Evolutionary conservation across 2,888 invertebrate species (phyloP), one percentile per base, ranked within the genome.

Genomic region (Agrochola litura): DNA sequence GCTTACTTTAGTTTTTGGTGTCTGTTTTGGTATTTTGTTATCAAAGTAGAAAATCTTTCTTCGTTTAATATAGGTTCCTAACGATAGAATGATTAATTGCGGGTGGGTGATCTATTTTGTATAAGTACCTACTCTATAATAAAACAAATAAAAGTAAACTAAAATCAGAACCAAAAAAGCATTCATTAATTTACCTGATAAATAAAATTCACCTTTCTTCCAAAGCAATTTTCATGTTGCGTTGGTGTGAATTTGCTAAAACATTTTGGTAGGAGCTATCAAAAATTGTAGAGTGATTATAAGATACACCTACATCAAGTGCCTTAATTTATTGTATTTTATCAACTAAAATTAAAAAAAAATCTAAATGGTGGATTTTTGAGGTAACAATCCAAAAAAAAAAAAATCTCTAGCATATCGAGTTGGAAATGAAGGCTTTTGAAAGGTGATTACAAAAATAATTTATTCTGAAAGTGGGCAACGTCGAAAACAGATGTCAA

Each of bases 211-310:
- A 14, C n/a, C 25, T 37, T 41, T 10, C 0, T 12, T 9, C n/a
- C 8, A 49, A 77, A 58, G 9, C 0, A 9, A 41, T 43, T 10
- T 43, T n/a, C 19, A n/a, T 30, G 43, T 52, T 1, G 4, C 52
- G 14, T 60, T 46, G n/a, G 14, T 77, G 22, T 46, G 30, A 52
- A n/a, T 43, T 79, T 79, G 79, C 61, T 54, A 54, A 16, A 10
- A 79, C 10, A 63, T 30, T 69, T 69, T 12, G 1, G 25, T 69
- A 77, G 77, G 77, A 19, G 60, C n/a, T 77, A 12, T 19, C 6
- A 1, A 9, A 25, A 46, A 10, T n/a, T 37, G 1, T 30, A 19
- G 25, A 49, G 2, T 25, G 37, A 6, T 25, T 30, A 30, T 30
- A 6, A 25, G 6, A 25, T 10, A n/a, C 41, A 41, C n/a, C 6